These are phyloP conservation scores for Eumacrocentrus americanus DNA, from an alignment of 2,888 invertebrate species.

Conservation along the genomic window DNA sequence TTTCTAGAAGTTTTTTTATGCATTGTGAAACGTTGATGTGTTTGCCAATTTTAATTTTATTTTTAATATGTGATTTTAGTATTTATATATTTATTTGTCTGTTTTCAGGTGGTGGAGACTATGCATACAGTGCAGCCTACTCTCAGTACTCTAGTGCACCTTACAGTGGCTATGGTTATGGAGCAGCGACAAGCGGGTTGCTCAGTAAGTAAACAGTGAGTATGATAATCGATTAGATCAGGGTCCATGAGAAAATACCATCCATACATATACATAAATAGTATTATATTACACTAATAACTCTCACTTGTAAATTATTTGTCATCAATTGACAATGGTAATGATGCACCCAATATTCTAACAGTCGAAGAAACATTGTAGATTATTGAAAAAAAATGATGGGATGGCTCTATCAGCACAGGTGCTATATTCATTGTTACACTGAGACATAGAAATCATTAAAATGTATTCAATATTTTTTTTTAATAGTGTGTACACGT, in stretches of 20 bases:
- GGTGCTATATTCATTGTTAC: too few relatives aligned
- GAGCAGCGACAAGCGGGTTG: conserved; percentile 70
- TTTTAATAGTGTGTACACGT: too few relatives aligned
- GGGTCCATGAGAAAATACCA: conserved; percentile 40
- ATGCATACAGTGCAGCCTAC: conserved; percentile 77
- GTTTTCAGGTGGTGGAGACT: conserved; percentile 72
- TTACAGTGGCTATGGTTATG: conserved; percentile 72
- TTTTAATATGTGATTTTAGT: conserved; percentile 19
- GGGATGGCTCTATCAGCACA: conserved; percentile 34
- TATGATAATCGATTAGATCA: conserved; percentile 63
- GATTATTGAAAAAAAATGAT: conserved; percentile 1
- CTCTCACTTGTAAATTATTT: too few relatives aligned
- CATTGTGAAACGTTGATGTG: not conserved
- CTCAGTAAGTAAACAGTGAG: conserved; percentile 75
- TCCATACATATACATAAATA: too few relatives aligned
- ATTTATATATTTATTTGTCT: too few relatives aligned
- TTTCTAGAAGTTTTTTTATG: not conserved
- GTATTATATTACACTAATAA: not conserved
- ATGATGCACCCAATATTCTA: conserved; percentile 19
- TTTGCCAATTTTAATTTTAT: not conserved
- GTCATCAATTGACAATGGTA: too few relatives aligned
- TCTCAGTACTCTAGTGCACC: conserved; percentile 77
- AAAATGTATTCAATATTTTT: too few relatives aligned
- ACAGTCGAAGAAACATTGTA: not conserved
- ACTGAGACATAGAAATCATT: too few relatives aligned